These are phyloP conservation scores for Antheraea yamamai DNA, from an alignment of 2,888 invertebrate species.

Conservation along the genomic window DNA sequence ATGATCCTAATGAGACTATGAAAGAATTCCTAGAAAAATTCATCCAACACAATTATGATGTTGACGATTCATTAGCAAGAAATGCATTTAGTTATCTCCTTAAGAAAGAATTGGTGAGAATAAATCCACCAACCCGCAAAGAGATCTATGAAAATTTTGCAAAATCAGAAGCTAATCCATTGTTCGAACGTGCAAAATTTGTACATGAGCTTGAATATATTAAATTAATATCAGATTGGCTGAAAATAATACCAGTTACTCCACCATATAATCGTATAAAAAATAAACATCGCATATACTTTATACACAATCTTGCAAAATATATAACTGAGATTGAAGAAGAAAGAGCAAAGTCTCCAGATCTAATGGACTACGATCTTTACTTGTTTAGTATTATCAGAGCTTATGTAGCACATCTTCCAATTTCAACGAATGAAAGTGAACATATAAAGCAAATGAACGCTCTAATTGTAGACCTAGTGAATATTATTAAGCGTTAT, in stretches of 20 bases:
- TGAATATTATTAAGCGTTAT: constrained; percentile 33
- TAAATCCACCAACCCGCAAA: constrained; percentile 42
- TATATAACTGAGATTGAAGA: constrained; percentile 52
- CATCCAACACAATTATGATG: constrained; percentile 51
- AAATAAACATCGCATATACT: constrained; percentile 48
- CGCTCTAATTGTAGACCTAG: constrained; percentile 34
- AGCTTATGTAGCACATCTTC: constrained; percentile 38
- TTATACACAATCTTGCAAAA: constrained; percentile 51
- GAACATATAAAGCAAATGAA: constrained; percentile 37
- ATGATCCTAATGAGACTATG: constrained; percentile 45
- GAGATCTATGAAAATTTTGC: constrained; percentile 43
- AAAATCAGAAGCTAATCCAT: constrained; percentile 30
- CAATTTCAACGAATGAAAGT: constrained; percentile 38
- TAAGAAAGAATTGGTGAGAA: constrained; percentile 48
- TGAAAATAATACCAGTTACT: constrained; percentile 53
- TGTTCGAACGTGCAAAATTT: constrained; percentile 39
- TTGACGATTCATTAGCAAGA: constrained; percentile 48
- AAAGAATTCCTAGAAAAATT: constrained; percentile 52
- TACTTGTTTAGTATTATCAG: constrained; percentile 42
- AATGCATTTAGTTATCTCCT: constrained; percentile 50
- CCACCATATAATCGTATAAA: constrained; percentile 42
- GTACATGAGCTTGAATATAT: constrained; percentile 54
- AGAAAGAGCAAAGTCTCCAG: constrained; percentile 39
- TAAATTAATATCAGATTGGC: constrained; percentile 59
- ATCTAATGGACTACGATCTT: constrained; percentile 44